These are phyloP conservation scores for Choreutis nemorana DNA, from an alignment of 2,888 invertebrate genomes.

Conservation along the genomic window DNA sequence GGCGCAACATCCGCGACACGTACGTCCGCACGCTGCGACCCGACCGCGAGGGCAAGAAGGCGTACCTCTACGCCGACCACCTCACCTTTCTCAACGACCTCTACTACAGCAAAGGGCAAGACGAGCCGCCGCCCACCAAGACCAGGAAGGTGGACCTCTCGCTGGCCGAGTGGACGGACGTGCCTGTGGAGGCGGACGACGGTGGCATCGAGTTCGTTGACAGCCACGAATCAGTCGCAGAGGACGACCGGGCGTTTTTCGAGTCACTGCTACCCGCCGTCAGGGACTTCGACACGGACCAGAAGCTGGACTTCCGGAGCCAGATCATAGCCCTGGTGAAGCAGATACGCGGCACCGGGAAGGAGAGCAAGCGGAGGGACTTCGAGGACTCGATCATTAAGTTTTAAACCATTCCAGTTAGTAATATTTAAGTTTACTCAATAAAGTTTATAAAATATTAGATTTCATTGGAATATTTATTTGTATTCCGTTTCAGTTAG, in stretches of 20 bases:
- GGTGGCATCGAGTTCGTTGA: conserved; percentile 33
- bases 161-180: too few species aligned
- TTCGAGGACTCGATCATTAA: too few species aligned
- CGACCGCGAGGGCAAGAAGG: conserved; percentile 21
- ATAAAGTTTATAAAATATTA: background rate
- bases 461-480: background rate
- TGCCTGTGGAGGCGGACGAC: conserved; percentile 4
- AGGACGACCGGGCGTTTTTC: conserved; percentile 47
- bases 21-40: conserved; percentile 36
- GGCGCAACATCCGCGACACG: conserved; percentile 52
- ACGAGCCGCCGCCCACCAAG: too few species aligned
- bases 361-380: too few species aligned
- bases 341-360: too few species aligned
- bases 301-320: conserved; percentile 41
- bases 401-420: background rate
- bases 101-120: conserved; percentile 18
- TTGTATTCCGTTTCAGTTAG: too few species aligned
- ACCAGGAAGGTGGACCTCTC: too few species aligned
- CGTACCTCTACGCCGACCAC: conserved; percentile 37
- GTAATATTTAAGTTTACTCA: background rate
- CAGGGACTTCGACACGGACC: conserved; percentile 37
- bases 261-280: conserved; percentile 44
- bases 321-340: conserved; percentile 31
- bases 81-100: conserved; percentile 32
- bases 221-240: conserved; percentile 18